Base-by-base conservation (phyloP, 2,797 vertebrate genomes). In the Anomalospiza imberbis region DNA sequence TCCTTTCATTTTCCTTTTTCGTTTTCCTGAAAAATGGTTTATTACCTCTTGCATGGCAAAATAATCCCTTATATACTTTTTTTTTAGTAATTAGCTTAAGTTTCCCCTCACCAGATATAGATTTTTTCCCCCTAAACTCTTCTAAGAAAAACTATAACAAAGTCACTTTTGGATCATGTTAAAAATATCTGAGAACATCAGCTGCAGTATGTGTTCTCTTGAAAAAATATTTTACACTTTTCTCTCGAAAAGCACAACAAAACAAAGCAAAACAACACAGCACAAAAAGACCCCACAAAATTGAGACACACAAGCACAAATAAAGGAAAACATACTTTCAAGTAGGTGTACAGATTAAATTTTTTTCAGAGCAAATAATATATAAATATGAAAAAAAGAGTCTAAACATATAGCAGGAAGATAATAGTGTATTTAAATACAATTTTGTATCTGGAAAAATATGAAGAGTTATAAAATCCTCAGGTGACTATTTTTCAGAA, bases 261-360 rank as follows among this genome's bases (percentile, higher is more conserved):
- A 57, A 9, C 2, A 18, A 36, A 36, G 25, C 2, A 6, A 15
- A 31, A 26, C 11, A 40, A 38, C 15, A 29, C 4, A 48, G 25
- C 15, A 20, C 6, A 42, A 24, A 42, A n/a, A 19, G 15, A 3
- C 0, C 3, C 7, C 6, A 36, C 9, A 12, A 38, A 68, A 67
- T 86, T 67, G 36, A 67, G 42, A 42, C 4, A 16, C 7, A 16
- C 10, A 45, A 88, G 24, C 4, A 45, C 2, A 54, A 85, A 32
- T 48, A 60, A 45, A 9, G 6, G 3, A 26, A 80, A 70, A 55
- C 15, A 25, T 42, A 17, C 1, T 73, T 57, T 44, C 3, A 31
- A 82, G 2, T 31, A 65, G 55, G 18, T 10, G n/a, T 19, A 16
- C 6, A 47, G 16, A 36, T 24, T 3, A 74, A 18, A 1, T 3